Evolutionary conservation across 2,797 vertebrate species (phyloP), one percentile per base, ranked within the genome.

Genomic region (Ctenochaetus hawaiiensis): DNA sequence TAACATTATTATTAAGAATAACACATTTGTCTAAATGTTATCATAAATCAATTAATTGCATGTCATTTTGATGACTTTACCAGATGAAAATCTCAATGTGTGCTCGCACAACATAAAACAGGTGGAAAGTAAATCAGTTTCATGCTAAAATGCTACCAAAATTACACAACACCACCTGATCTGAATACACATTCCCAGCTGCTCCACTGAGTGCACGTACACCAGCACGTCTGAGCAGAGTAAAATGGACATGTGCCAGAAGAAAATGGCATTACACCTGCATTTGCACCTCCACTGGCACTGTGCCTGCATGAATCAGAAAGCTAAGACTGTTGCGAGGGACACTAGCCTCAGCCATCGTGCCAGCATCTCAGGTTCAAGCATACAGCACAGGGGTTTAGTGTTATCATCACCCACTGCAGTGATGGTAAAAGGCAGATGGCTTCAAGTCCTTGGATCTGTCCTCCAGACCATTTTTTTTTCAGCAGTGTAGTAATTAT

Each of bases 101-200:
- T 57, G 44, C 63, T 16, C 56, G 49, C 20, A 37, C 64, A 60
- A 79, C 77, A 76, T 78, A 59, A 61, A 80, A 79, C 77, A 73
- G 70, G 78, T 85, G 61, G 74, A 71, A 75, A 61, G 39, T 6
- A 57, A 68, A 71, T 74, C 67, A 69, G n/a, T 78, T 73, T 75
- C 51, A 39, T 45, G 68, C 72, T 57, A 83, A 77, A 89, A 72
- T 75, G 73, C 58, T 63, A 77, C 78, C 63, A 67, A 65, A 70
- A 84, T 79, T 56, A 73, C 74, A 56, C 75, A 12, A 34, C 12
- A 6, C 75, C 72, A 83, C 78, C 80, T 87, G 80, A 89, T 89
- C 81, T 89, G 77, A 83, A 84, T 83, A 86, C 88, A 87, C 85
- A 80, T 64, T 78, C 71, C 82, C 87, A 88, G 84, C 90, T 89